A percentile compares a stretch with the other conserved stretches of the same genome.
phyloP scores from a whole-genome alignment of 1,140 invertebrate genomes.

The Procambarus virginalis region DNA sequence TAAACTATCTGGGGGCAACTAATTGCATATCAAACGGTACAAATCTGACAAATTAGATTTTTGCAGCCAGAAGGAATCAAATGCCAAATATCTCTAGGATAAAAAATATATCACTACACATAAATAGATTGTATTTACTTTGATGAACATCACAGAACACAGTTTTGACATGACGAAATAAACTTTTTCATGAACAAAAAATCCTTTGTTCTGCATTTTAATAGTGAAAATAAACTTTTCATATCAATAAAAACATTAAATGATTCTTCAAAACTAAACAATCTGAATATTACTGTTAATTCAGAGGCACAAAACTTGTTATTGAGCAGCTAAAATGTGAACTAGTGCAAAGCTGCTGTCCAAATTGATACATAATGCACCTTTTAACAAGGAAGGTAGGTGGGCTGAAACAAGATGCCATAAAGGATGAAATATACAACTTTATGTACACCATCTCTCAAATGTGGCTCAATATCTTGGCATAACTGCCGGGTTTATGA shows the following conservation, averaged over 20 bases:
- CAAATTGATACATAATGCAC: slow-evolving; percentile 26
- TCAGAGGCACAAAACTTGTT: slow-evolving; percentile 40
- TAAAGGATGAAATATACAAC: slow-evolving; percentile 41
- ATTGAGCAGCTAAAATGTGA: slow-evolving; percentile 32
- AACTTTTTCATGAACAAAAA: slow-evolving; percentile 34
- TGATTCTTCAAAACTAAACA: slow-evolving; percentile 8
- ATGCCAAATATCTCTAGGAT: background rate
- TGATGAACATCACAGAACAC: slow-evolving; percentile 66
- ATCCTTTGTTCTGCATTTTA: slow-evolving; percentile 15
- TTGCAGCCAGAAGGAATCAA: background rate
- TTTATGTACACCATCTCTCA: slow-evolving; percentile 30
- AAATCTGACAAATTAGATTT: background rate
- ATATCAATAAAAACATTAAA: slow-evolving; percentile 35
- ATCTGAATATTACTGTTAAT: slow-evolving; percentile 15
- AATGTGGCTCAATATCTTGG: background rate
- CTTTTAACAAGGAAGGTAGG: slow-evolving; percentile 30
- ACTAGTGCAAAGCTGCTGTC: slow-evolving; percentile 50
- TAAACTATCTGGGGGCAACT: background rate
- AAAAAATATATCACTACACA: slow-evolving; percentile 47
- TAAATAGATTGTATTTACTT: slow-evolving; percentile 67
- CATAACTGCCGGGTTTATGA: background rate
- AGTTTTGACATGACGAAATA: slow-evolving; percentile 35
- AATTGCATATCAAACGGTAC: too few relatives aligned
- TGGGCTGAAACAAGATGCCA: slow-evolving; percentile 35
- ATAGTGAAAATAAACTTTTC: slow-evolving; percentile 50